phyloP scores from a whole-genome alignment of 2,888 invertebrate genomes.

The Pandemis heparana region DNA sequence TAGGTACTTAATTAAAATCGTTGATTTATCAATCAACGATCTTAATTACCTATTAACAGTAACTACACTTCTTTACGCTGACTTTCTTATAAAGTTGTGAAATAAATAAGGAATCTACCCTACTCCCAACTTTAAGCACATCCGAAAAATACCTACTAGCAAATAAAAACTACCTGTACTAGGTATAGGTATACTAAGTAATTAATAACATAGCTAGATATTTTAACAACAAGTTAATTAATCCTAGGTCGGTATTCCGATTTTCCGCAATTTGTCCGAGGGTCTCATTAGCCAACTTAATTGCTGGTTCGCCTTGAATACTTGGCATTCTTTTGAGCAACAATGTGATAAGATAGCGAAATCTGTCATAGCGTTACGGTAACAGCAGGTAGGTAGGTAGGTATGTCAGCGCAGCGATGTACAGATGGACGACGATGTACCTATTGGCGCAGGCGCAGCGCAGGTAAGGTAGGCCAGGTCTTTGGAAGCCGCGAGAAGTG shows the following conservation, averaged over 20 bases:
- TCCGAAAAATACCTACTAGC: background rate
- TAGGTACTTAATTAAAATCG: background rate
- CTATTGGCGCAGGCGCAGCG: background rate
- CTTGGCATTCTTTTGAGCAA: conserved; percentile 17
- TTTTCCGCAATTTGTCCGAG: conserved; percentile 25
- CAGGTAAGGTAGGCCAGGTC: too few species aligned
- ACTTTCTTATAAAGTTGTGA: too few species aligned
- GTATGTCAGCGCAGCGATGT: too few species aligned
- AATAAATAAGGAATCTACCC: background rate
- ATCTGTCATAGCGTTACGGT: background rate
- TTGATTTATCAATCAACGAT: background rate
- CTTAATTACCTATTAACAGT: too few species aligned
- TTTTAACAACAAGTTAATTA: conserved; percentile 16
- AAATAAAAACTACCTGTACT: background rate
- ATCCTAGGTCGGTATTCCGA: conserved; percentile 24
- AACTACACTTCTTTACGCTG: too few species aligned
- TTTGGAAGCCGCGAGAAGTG: background rate
- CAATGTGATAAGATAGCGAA: conserved; percentile 15
- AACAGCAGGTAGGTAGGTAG: too few species aligned
- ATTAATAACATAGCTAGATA: conserved; percentile 15
- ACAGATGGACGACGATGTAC: background rate
- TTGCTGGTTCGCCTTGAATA: background rate
- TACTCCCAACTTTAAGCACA: background rate
- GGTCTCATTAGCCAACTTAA: conserved; percentile 6
- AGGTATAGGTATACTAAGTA: too few species aligned